Conservation (phyloP, 2,797 vertebrate species). For the Sardinella longiceps region DNA sequence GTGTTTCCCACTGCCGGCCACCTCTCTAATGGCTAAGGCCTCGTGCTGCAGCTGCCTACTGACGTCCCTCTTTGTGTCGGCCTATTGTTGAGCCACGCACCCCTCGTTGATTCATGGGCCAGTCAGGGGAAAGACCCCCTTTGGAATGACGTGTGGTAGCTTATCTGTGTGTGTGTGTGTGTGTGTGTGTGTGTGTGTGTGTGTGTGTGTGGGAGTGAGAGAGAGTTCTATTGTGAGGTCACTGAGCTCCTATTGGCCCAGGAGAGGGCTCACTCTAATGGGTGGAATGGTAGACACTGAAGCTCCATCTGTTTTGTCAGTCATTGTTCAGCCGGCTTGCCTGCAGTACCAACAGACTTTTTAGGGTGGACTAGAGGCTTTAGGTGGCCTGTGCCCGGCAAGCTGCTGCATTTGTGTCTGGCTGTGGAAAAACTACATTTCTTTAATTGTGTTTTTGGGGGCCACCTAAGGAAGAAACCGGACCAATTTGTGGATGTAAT, state of each 20-base stretch:
- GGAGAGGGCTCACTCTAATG: conserved; percentile 58
- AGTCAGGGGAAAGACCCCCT: conserved; percentile 71
- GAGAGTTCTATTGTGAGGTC: conserved; percentile 60
- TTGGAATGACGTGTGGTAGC: conserved; percentile 55
- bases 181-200: conserved; percentile 48
- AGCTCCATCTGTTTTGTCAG: conserved; percentile 76
- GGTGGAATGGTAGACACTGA: conserved; percentile 72
- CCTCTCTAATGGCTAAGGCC: conserved; percentile 63
- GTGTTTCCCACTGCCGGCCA: conserved; percentile 66
- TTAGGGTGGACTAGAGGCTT: conserved; percentile 13
- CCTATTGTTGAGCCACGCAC: conserved; percentile 69
- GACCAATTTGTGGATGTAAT: background rate
- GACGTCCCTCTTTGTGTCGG: conserved; percentile 70
- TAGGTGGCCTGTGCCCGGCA: conserved; percentile 37
- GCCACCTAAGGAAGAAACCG: conserved; percentile 27
- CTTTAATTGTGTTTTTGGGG: conserved; percentile 4
- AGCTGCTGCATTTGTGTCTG: conserved; percentile 27
- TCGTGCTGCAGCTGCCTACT: conserved; percentile 77
- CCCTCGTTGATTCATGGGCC: conserved; percentile 75
- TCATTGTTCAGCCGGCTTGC: conserved; percentile 73
- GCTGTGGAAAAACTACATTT: background rate
- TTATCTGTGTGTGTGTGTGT: conserved; percentile 48
- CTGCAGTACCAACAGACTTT: conserved; percentile 34
- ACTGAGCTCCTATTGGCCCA: conserved; percentile 64
- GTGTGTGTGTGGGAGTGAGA: conserved; percentile 28